Conservation (phyloP, 2,888 invertebrate genomes). For the Crepidodera aurea region DNA sequence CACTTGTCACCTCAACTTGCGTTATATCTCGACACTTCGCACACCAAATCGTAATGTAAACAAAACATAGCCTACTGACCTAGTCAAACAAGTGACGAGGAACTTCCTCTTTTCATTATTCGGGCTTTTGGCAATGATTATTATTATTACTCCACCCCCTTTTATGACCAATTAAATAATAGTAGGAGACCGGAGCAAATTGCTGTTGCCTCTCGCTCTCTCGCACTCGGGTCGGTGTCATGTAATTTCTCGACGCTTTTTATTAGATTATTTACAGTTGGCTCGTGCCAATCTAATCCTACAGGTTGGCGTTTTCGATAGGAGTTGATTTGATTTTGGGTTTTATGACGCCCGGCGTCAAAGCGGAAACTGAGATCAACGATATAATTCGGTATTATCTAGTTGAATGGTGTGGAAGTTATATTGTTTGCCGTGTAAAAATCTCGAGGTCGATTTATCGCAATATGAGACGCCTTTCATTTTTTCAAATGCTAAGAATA, state of each 20-base stretch:
- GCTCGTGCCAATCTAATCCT: constrained; percentile 20
- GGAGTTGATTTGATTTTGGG: constrained; percentile 14
- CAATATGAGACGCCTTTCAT: no score
- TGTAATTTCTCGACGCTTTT: constrained; percentile 17
- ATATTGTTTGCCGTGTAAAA: no score
- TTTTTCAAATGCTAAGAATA: no score
- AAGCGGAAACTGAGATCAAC: no score
- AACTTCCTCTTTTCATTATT: constrained; percentile 31
- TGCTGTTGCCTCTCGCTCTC: constrained; percentile 12
- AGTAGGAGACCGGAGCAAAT: constrained; percentile 25
- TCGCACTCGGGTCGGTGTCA: neutral
- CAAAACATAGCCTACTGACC: constrained; percentile 37
- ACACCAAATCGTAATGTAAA: constrained; percentile 31
- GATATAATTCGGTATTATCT: no score
- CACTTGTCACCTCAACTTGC: constrained; percentile 36
- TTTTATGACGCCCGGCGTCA: neutral
- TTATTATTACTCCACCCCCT: constrained; percentile 33
- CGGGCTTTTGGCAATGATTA: constrained; percentile 24
- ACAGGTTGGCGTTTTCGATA: constrained; percentile 29
- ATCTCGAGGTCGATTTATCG: no score
- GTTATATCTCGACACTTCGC: constrained; percentile 24
- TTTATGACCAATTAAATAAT: constrained; percentile 33
- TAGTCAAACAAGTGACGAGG: constrained; percentile 33
- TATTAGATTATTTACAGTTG: constrained; percentile 23
- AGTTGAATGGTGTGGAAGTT: no score